These are phyloP conservation scores for Pluvianellus socialis DNA, from an alignment of 2,113 vertebrate species.

Conservation along the genomic window DNA sequence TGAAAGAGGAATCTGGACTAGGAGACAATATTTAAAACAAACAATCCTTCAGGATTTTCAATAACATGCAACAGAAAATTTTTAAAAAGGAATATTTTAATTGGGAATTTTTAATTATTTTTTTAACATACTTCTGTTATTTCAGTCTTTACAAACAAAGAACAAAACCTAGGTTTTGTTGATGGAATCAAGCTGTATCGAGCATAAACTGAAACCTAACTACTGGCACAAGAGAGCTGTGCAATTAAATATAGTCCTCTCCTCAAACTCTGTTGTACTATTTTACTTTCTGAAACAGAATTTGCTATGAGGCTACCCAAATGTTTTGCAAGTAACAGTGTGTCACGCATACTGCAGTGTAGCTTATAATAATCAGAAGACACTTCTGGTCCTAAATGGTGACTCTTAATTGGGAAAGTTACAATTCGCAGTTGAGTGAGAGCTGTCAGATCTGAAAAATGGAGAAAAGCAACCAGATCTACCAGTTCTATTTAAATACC, in stretches of 20 bases:
- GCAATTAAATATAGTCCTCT: neutral
- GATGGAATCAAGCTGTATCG: neutral
- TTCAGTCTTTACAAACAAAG: neutral
- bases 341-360: rapidly evolving
- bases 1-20: neutral
- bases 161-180: neutral
- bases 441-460: neutral
- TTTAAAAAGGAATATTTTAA: neutral
- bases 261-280: neutral
- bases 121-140: neutral
- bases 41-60: neutral
- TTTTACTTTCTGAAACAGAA: neutral
- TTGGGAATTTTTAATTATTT: neutral
- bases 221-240: neutral
- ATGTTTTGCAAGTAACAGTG: neutral
- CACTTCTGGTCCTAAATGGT: neutral
- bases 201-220: neutral
- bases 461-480: neutral
- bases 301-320: neutral
- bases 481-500: neutral
- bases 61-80: neutral
- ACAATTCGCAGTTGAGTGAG: neutral
- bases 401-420: neutral
- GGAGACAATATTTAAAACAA: neutral
- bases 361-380: neutral